Evolutionary conservation across 2,113 vertebrate species (phyloP).

Genomic region (Halcyon malimbica): DNA sequence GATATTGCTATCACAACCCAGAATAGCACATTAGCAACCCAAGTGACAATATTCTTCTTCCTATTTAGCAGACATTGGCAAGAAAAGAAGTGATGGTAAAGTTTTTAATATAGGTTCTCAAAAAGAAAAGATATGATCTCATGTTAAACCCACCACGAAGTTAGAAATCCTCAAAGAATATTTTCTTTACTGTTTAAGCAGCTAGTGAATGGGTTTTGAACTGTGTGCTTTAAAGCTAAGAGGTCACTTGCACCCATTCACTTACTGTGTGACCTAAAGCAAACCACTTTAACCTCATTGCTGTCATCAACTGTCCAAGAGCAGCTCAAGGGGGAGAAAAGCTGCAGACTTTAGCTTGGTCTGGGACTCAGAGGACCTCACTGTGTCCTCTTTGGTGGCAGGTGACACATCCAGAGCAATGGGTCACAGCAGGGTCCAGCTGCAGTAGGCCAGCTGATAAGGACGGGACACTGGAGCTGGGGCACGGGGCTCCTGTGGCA

Average conservation of each 20-base stretch:
- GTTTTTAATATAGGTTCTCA: neutral
- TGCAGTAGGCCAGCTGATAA: neutral
- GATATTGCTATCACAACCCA: constrained; percentile 14
- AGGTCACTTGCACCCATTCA: neutral
- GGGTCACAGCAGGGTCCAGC: neutral
- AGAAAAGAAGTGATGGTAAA: neutral
- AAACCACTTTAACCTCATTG: neutral
- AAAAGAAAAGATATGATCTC: neutral
- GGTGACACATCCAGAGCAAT: neutral
- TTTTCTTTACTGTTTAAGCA: neutral
- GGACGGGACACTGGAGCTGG: too few relatives aligned
- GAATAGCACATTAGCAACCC: neutral
- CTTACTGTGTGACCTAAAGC: neutral
- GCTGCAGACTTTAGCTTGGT: neutral
- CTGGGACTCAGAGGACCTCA: neutral
- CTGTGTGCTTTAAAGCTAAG: neutral
- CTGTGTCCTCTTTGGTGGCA: neutral
- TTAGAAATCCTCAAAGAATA: neutral
- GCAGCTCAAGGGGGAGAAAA: neutral
- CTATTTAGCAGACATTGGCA: neutral
- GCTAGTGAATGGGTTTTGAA: neutral
- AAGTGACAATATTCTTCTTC: neutral
- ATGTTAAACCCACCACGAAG: neutral
- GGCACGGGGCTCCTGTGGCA: fast-evolving
- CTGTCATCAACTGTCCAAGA: neutral